Conservation (phyloP, 2,113 vertebrate genomes). For the Callipepla californica region DNA sequence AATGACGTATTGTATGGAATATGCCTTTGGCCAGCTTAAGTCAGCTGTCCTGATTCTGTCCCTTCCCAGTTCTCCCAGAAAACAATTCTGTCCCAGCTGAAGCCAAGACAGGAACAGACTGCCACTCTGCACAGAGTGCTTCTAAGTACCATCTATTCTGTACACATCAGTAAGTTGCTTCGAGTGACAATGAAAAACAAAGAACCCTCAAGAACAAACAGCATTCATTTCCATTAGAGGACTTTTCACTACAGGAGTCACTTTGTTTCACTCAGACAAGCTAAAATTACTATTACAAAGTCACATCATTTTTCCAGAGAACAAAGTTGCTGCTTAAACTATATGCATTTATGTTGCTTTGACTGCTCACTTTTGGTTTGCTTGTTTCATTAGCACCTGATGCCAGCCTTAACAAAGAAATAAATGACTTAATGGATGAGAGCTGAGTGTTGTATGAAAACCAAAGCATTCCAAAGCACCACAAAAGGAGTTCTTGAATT, state of each 20-base stretch:
- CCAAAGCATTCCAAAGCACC: background rate
- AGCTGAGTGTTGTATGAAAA: background rate
- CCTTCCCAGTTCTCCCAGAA: too few species aligned
- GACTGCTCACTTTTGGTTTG: background rate
- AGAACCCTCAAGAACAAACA: background rate
- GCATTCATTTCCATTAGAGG: background rate
- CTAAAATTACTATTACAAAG: background rate
- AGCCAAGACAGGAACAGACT: background rate
- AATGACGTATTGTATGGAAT: too few species aligned
- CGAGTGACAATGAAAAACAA: background rate
- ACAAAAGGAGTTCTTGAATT: background rate
- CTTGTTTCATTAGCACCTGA: background rate
- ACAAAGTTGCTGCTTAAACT: background rate
- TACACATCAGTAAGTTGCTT: background rate
- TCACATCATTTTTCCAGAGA: background rate
- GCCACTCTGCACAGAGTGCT: background rate
- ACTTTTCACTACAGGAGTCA: background rate
- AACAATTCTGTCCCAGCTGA: too few species aligned
- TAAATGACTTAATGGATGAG: background rate
- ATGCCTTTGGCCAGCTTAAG: too few species aligned
- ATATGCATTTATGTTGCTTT: background rate
- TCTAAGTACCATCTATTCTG: background rate
- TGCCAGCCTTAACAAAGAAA: background rate
- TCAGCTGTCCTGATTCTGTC: too few species aligned
- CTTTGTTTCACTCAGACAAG: background rate